A percentile compares a stretch with the other conserved stretches of the same genome.
phyloP scores from a whole-genome alignment of 2,797 vertebrate genomes.

The Enteromius fasciolatus region DNA sequence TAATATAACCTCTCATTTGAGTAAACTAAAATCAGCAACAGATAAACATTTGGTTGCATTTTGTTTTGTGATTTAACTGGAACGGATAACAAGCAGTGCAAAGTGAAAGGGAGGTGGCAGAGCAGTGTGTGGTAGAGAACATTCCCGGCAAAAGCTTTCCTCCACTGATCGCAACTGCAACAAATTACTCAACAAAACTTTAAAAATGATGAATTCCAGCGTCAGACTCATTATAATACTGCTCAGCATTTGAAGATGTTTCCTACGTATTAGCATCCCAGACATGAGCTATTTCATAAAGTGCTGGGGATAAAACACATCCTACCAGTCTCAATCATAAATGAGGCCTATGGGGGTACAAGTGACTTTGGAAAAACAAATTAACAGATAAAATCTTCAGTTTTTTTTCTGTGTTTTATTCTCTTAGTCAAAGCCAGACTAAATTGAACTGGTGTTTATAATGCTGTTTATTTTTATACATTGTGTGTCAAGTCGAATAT shows the following conservation, averaged over 20 bases:
- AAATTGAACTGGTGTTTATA: not conserved
- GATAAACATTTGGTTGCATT: conserved; percentile 2
- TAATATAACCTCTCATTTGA: conserved; percentile 11
- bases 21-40: not conserved
- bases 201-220: not conserved
- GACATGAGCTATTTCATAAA: not conserved
- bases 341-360: not conserved
- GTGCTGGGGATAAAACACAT: not conserved
- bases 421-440: not conserved
- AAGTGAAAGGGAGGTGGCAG: conserved; percentile 1
- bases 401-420: not conserved
- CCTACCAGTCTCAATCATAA: not conserved
- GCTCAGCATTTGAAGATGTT: conserved; percentile 3
- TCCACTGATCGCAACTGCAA: conserved; percentile 1
- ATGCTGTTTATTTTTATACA: not conserved
- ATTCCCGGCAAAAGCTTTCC: not conserved
- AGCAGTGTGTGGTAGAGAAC: not conserved
- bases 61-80: conserved; percentile 14
- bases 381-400: not conserved
- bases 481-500: not conserved
- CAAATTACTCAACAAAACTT: conserved; percentile 15
- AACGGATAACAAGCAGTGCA: not conserved
- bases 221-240: conserved; percentile 8
- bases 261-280: not conserved
- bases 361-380: not conserved